These are phyloP conservation scores for Patiria miniata DNA, from an alignment of 35 echinoderm and acorn worm genomes.

Conservation along the genomic window DNA sequence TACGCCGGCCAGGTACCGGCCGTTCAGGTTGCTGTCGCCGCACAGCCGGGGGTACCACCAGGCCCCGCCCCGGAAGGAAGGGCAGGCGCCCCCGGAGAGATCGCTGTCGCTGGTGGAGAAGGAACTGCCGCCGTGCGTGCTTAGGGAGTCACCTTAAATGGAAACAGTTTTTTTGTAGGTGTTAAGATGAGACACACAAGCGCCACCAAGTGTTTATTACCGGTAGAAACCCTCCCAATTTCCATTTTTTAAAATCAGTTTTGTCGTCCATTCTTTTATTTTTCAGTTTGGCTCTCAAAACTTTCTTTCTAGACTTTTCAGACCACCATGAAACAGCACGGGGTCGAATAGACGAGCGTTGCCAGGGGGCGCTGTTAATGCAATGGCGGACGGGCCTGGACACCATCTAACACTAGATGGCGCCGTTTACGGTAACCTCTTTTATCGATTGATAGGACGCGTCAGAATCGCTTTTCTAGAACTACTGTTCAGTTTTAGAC, in stretches of 20 bases:
- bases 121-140: background rate
- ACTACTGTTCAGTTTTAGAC: too few relatives aligned
- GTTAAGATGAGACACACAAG: background rate
- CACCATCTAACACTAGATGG: too few relatives aligned
- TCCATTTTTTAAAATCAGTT: background rate
- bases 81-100: constrained; percentile 49
- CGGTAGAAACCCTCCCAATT: background rate
- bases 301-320: too few relatives aligned
- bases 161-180: background rate
- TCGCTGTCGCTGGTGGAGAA: constrained; percentile 61
- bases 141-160: constrained; percentile 40
- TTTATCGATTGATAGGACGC: too few relatives aligned
- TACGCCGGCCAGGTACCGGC: constrained; percentile 28
- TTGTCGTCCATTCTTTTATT: background rate
- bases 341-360: too few relatives aligned
- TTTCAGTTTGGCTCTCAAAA: background rate
- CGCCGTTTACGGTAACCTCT: too few relatives aligned
- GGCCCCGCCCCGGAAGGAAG: constrained; percentile 24
- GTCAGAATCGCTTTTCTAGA: too few relatives aligned
- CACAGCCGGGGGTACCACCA: constrained; percentile 56
- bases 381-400: too few relatives aligned
- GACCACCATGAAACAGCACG: too few relatives aligned
- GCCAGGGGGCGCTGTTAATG: too few relatives aligned
- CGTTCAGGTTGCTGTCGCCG: constrained; percentile 32
- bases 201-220: background rate